Percentiles rank a stretch among this genome's conserved stretches.
phyloP scores from a whole-genome alignment of 2,113 vertebrate genomes.

The Sturnus vulgaris region DNA sequence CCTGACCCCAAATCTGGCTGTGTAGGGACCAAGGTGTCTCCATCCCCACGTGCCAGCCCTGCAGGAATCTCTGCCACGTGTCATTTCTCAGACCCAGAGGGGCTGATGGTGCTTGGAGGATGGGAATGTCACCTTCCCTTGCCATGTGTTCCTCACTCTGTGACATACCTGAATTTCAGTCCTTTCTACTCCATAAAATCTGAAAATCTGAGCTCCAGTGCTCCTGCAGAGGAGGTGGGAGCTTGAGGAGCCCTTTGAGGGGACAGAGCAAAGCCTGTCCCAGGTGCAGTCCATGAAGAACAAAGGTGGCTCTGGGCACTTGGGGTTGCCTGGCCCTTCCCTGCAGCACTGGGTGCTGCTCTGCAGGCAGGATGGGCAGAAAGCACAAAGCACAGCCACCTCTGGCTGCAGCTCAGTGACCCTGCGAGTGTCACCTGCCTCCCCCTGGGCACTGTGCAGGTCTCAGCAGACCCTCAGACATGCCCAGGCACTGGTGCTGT shows the following conservation, averaged over 20 bases:
- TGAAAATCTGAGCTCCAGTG: neutral
- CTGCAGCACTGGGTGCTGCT: neutral
- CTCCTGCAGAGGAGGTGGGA: neutral
- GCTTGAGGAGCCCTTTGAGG: neutral
- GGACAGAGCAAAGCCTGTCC: neutral
- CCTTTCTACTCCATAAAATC: neutral
- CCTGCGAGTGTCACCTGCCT: neutral
- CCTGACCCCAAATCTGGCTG: neutral
- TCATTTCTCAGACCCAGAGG: neutral
- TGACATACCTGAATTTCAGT: neutral
- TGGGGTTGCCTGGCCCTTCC: neutral
- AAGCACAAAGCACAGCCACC: neutral
- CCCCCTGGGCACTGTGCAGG: accelerated
- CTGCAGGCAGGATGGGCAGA: too few relatives aligned
- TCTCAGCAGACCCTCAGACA: neutral
- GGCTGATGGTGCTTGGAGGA: neutral
- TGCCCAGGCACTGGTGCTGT: neutral
- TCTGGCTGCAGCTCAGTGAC: neutral
- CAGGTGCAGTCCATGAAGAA: accelerated
- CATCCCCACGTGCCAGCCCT: accelerated
- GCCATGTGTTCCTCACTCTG: neutral
- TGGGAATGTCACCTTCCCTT: accelerated
- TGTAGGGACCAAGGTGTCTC: accelerated
- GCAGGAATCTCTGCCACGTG: neutral
- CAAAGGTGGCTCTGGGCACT: accelerated